A percentile compares a stretch with the other conserved stretches of the same genome.
phyloP scores from a whole-genome alignment of 2,797 vertebrate genomes.

The Mionectes olivaceus region DNA sequence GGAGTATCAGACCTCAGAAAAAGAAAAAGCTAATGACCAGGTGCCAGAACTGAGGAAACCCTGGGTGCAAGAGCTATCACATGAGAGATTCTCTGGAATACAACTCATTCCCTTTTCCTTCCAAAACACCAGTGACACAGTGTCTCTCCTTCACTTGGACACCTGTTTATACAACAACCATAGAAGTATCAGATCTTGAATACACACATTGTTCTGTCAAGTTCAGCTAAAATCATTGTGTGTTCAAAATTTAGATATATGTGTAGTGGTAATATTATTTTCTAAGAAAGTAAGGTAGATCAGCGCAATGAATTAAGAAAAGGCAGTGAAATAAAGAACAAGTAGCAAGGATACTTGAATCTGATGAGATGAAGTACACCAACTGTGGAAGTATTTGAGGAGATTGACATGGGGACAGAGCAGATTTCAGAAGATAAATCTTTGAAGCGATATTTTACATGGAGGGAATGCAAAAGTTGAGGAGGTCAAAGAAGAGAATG shows the following conservation, averaged over 20 bases:
- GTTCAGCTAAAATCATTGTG: not conserved
- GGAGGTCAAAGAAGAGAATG: not conserved
- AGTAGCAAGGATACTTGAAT: not conserved
- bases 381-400: not conserved
- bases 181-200: not conserved
- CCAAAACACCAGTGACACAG: accelerated
- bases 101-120: not conserved
- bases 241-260: not conserved
- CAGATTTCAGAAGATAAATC: not conserved
- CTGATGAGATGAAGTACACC: not conserved
- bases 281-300: not conserved
- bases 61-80: not conserved
- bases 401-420: not conserved
- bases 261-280: not conserved
- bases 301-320: not conserved
- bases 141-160: not conserved
- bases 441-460: not conserved
- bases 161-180: not conserved
- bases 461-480: not conserved
- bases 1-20: not conserved
- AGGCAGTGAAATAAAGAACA: not conserved
- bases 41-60: not conserved
- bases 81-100: not conserved
- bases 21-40: not conserved
- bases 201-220: not conserved